A percentile compares a stretch with the other conserved stretches of the same genome.
Conservation (phyloP, 64 coral and sea anemone species). For the Anthopleura sola region DNA sequence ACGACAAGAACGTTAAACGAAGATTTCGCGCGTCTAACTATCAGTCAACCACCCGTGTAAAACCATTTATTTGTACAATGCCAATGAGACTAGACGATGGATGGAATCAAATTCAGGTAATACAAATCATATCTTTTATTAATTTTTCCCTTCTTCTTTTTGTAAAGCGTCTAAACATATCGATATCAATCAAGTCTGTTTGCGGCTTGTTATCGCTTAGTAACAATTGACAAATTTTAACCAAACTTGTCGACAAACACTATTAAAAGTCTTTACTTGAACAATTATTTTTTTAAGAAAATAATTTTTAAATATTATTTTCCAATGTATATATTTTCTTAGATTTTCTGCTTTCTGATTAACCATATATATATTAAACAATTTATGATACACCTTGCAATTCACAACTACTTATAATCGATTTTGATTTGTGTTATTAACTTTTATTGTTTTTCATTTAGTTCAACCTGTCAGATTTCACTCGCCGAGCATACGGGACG, state of each 20-base stretch:
- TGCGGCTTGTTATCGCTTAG: conserved; percentile 22
- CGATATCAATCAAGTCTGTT: conserved; percentile 20
- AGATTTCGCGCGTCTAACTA: conserved; percentile 98
- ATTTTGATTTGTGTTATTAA: neutral
- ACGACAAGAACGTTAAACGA: conserved; percentile 98
- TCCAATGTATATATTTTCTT: neutral
- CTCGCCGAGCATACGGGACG: conserved; percentile 93
- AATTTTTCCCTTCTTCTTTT: neutral
- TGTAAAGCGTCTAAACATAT: neutral
- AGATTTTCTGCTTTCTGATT: neutral
- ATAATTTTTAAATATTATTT: neutral
- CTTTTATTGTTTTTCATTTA: conserved; percentile 32
- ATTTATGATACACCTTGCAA: too few relatives aligned
- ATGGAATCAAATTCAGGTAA: conserved; percentile 99
- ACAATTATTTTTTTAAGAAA: neutral
- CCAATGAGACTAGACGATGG: conserved; percentile 99
- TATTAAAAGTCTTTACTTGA: neutral
- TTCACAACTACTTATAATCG: neutral
- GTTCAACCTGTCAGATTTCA: conserved; percentile 99
- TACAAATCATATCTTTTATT: conserved; percentile 13
- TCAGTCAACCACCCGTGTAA: conserved; percentile 96
- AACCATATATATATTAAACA: neutral
- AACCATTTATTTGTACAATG: conserved; percentile 99
- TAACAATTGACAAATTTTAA: conserved; percentile 11
- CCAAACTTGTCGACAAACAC: neutral